A percentile compares a stretch with the other conserved stretches of the same genome.
phyloP scores from a whole-genome alignment of 2,113 vertebrate genomes.

The Dasyurus viverrinus region DNA sequence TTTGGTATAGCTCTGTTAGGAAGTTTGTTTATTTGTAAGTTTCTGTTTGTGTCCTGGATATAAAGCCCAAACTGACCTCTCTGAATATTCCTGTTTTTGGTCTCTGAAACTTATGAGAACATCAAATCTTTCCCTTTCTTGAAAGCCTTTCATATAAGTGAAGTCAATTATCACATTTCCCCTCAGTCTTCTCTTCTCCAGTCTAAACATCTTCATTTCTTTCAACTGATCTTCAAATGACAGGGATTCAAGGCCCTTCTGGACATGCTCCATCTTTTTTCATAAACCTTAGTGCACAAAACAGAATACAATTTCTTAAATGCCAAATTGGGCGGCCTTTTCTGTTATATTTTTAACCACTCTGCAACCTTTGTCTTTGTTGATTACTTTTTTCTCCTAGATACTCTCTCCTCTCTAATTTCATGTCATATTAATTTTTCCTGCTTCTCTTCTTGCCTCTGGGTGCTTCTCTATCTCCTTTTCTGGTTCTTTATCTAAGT shows the following conservation, averaged over 20 bases:
- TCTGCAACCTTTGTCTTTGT: not conserved
- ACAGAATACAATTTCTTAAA: not conserved
- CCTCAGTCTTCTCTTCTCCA: not conserved
- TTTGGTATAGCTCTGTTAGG: not conserved
- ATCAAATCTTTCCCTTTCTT: not conserved
- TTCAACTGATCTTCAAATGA: not conserved
- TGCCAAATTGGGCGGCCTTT: not conserved
- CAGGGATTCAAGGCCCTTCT: not conserved
- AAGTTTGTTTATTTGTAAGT: not conserved
- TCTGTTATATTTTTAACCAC: not conserved
- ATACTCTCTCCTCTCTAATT: not conserved
- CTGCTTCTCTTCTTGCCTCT: not conserved
- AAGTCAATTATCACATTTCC: not conserved
- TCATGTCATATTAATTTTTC: not conserved
- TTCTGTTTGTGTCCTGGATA: not conserved
- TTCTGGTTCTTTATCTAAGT: not conserved
- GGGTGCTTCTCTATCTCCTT: not conserved
- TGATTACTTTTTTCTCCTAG: not conserved
- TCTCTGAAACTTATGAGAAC: not conserved
- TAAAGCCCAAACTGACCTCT: not conserved
- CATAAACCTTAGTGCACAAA: not conserved
- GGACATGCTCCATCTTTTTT: not conserved
- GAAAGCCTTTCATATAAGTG: not conserved
- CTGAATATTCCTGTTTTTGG: not conserved
- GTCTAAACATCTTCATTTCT: not conserved